Evolutionary conservation across 2,113 vertebrate genomes (phyloP).

Genomic region (Rhinolophus sinicus): DNA sequence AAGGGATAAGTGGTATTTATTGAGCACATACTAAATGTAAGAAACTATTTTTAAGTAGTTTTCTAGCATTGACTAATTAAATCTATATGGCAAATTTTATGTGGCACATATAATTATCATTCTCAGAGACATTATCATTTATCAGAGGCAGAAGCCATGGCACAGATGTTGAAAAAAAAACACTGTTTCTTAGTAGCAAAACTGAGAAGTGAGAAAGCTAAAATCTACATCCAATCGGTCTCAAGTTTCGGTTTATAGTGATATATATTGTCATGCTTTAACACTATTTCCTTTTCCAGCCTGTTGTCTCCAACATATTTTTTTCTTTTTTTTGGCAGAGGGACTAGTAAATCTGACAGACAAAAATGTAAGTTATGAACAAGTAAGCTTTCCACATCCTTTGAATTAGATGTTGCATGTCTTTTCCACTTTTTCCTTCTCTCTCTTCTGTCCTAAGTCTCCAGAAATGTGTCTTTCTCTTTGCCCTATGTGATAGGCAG

Average conservation of each 20-base stretch:
- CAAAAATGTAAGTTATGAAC: background rate
- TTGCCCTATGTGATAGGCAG: constrained; percentile 11
- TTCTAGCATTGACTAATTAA: background rate
- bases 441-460: background rate
- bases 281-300: background rate
- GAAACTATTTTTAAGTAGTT: background rate
- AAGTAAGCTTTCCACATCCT: background rate
- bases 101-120: background rate
- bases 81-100: background rate
- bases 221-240: background rate
- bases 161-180: background rate
- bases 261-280: background rate
- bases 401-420: background rate
- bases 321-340: background rate
- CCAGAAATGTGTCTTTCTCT: constrained; percentile 36
- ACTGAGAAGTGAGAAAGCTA: background rate
- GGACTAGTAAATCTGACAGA: background rate
- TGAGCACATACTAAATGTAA: background rate
- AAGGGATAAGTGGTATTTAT: background rate
- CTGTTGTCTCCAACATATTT: background rate
- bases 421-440: background rate
- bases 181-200: background rate
- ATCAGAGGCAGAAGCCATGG: background rate
- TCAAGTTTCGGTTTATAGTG: background rate
- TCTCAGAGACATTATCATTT: background rate